phyloP scores from a whole-genome alignment of 2,113 vertebrate genomes.

The Alectura lathami region DNA sequence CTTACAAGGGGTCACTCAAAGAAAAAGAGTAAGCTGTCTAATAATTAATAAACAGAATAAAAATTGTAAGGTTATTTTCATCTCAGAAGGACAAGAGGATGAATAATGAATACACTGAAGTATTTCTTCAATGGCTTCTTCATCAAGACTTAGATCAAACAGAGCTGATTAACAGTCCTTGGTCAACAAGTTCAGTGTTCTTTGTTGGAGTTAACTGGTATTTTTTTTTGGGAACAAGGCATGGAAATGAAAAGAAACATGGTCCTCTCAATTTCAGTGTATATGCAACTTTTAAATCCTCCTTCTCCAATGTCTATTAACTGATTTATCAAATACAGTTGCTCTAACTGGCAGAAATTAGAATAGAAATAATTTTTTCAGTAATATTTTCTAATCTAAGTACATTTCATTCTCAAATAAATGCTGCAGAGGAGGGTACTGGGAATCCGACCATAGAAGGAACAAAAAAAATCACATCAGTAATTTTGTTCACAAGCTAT shows the following conservation, averaged over 20 bases:
- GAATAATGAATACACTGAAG: not conserved
- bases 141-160: not conserved
- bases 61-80: conserved; percentile 20
- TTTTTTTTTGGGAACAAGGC: not conserved
- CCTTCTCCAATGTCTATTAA: not conserved
- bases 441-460: not conserved
- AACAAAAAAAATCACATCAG: not conserved
- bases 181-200: not conserved
- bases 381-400: not conserved
- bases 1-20: conserved; percentile 3
- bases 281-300: not conserved
- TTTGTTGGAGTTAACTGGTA: not conserved
- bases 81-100: not conserved
- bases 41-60: conserved; percentile 20
- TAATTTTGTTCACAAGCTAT: not conserved
- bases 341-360: not conserved
- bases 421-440: not conserved
- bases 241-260: not conserved
- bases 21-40: not conserved
- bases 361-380: not conserved
- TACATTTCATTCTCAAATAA: not conserved
- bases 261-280: not conserved
- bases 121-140: not conserved
- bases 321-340: not conserved
- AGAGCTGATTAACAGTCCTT: not conserved